Evolutionary conservation across 2,888 invertebrate species (phyloP), one percentile per base, ranked within the genome.

Genomic region (Epinotia demarniana): DNA sequence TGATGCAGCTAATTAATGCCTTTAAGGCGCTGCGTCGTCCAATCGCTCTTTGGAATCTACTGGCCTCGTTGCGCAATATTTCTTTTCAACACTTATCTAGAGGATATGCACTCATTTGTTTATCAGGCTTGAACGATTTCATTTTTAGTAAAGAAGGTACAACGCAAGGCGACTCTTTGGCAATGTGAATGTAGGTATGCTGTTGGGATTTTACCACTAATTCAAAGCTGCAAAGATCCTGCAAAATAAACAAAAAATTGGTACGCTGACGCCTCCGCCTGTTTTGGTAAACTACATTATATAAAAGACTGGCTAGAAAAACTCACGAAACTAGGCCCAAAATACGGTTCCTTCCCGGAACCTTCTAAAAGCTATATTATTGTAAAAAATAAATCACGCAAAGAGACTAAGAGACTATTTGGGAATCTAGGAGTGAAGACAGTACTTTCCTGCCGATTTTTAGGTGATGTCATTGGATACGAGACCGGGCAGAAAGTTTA

Each of bases 41-140:
- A 39, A 55, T 67, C n/a, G 67, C 67, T n/a, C 67, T 67, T 23
- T 55, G 67, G 33, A 67, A 67, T 67, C 4, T 33, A 33, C 16
- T 67, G 67, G 67, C 67, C 67, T 3, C 55, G 55, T 18, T 55
- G 67, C 11, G 53, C 67, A 12, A 67, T 27, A 67, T 67, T 67
- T 33, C 55, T 43, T 13, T 67, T 67, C 11, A 67, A 67, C 18
- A 57, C 67, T 9, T 67, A 67, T n/a, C n/a, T 13, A 57, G 57
- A 19, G 68, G 68, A 27, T 16, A 64, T 46, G 64, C 57, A 11
- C 3, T 11, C 19, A 58, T 58, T 12, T 9, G 19, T 8, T 55
- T 55, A 55, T 55, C 57, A 0, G 23, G 57, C 2, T 58, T 23
- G 2, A 58, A 58, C 3, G 12, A 58, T 19, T 63, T 43, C 39